Evolutionary conservation across 2,113 vertebrate species (phyloP).

Genomic region (Nesogale talazaci): DNA sequence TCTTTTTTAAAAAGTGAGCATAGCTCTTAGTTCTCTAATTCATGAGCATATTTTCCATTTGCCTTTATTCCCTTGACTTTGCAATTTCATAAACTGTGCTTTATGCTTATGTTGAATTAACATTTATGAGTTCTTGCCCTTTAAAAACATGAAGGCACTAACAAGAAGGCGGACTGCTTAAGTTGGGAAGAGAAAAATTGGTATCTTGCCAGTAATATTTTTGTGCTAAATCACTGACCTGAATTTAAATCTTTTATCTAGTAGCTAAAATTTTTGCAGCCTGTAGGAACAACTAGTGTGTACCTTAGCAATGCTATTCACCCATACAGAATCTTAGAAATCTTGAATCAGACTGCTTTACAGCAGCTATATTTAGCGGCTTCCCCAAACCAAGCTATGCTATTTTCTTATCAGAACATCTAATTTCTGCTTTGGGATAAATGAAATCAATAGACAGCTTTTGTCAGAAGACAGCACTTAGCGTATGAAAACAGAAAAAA

Average conservation of each 20-base stretch:
- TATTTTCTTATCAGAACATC: not conserved
- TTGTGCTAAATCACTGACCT: slow-evolving; percentile 68
- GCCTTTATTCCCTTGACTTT: not conserved
- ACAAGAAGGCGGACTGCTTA: slow-evolving; percentile 35
- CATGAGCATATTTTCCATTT: not conserved
- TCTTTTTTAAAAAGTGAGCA: not conserved
- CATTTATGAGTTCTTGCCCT: slow-evolving; percentile 20
- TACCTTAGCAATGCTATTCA: slow-evolving; percentile 27
- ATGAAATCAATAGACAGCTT: not conserved
- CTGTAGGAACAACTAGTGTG: slow-evolving; percentile 40
- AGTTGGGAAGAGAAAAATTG: not conserved
- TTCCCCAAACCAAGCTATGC: slow-evolving; percentile 35
- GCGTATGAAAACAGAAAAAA: not conserved
- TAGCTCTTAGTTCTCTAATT: not conserved
- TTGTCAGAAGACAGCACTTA: not conserved
- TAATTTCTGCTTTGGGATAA: slow-evolving; percentile 21
- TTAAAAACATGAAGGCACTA: slow-evolving; percentile 47
- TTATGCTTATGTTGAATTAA: not conserved
- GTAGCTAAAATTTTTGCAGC: slow-evolving; percentile 60
- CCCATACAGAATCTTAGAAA: slow-evolving; percentile 53
- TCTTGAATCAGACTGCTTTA: slow-evolving; percentile 25
- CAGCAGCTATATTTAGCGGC: slow-evolving; percentile 59
- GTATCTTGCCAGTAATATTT: slow-evolving; percentile 59
- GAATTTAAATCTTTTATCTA: slow-evolving; percentile 67
- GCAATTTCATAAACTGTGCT: not conserved